These are phyloP conservation scores for Acomys russatus DNA, from an alignment of 2,797 vertebrate genomes.

Conservation along the genomic window DNA sequence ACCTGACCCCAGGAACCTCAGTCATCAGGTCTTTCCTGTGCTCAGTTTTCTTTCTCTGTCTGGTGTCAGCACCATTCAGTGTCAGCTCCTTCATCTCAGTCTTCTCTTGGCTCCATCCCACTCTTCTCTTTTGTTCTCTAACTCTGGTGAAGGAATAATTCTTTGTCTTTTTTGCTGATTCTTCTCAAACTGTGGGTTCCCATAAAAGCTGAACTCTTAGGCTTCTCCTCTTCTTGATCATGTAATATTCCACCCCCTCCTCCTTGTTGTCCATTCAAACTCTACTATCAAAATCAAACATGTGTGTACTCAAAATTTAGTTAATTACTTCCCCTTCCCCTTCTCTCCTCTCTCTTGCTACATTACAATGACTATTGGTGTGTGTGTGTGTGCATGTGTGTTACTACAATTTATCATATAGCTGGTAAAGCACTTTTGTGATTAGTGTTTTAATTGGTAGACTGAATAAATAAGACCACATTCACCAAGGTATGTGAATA, in stretches of 20 bases:
- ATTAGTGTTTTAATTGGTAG: not conserved
- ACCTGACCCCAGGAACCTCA: not conserved
- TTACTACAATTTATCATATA: not conserved
- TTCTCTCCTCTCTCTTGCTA: not conserved
- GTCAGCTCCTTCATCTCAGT: not conserved
- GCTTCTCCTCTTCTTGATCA: not conserved
- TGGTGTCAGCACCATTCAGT: not conserved
- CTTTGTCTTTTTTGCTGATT: not conserved
- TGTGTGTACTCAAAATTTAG: not conserved
- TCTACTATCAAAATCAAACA: conserved; percentile 5
- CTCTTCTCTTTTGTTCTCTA: not conserved
- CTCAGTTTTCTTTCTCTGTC: conserved; percentile 1
- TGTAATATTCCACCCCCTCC: no score
- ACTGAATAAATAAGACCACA: not conserved
- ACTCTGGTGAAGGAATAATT: not conserved
- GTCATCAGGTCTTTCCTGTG: not conserved
- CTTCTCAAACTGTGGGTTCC: not conserved
- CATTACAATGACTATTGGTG: not conserved
- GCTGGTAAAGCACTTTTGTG: not conserved
- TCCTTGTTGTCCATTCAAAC: not conserved
- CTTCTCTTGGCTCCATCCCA: conserved; percentile 16
- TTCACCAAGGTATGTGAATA: not conserved
- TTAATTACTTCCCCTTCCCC: not conserved
- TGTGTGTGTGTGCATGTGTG: not conserved
- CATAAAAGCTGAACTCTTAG: not conserved